Evolutionary conservation across 2,113 vertebrate species (phyloP).

Genomic region (Trogon melanurus): DNA sequence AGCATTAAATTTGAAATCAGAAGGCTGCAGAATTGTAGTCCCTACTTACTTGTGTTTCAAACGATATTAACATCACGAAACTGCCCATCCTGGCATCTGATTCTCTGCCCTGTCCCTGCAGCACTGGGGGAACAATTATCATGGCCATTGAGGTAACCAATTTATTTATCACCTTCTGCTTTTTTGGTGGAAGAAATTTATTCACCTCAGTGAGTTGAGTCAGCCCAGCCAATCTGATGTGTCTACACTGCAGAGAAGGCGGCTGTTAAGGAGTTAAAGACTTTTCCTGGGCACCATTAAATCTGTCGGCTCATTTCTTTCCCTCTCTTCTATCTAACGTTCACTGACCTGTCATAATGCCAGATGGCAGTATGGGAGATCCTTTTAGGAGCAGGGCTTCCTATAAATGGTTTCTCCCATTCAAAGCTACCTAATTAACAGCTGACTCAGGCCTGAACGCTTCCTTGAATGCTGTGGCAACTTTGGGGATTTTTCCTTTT

Average conservation of each 20-base stretch:
- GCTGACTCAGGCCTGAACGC: slow-evolving; percentile 18
- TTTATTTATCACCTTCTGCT: not conserved
- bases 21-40: not conserved
- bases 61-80: not conserved
- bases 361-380: not conserved
- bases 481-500: slow-evolving; percentile 17
- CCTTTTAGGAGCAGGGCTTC: not conserved
- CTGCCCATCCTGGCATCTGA: not conserved
- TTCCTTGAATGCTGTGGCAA: slow-evolving; percentile 15
- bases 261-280: not conserved
- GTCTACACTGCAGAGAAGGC: not conserved
- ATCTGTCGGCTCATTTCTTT: not conserved
- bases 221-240: not conserved
- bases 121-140: not conserved
- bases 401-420: not conserved
- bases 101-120: not conserved
- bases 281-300: not conserved
- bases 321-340: not conserved
- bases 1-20: not conserved
- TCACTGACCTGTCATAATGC: not conserved
- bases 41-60: not conserved
- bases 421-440: not conserved
- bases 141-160: not conserved
- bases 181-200: not conserved
- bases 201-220: not conserved